Evolutionary conservation across 2,113 vertebrate genomes (phyloP), one percentile per base, ranked within the genome.

Genomic region (Malurus alboscapulatus): DNA sequence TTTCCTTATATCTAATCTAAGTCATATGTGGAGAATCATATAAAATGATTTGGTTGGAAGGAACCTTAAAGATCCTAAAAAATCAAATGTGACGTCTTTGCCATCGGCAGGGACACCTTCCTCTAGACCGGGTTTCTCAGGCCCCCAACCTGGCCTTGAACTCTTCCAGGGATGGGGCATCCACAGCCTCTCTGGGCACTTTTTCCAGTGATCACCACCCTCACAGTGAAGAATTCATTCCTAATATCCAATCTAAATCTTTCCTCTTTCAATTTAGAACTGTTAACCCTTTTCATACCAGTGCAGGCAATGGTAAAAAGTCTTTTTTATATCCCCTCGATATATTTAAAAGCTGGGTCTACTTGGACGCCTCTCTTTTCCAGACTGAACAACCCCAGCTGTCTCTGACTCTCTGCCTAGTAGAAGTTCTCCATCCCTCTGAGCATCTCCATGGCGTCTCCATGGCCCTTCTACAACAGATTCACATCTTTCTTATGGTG

Each of bases 401-500:
- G 10, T 42, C 38, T 17, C 36, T 57, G 16, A 12, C 14, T 22
- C 0, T 12, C 48, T 10, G 16, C 30, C 7, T 0, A 50, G 20
- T 0, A 34, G 27, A 63, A 54, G 1, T n/a, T 6, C 1, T 73
- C 32, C 45, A 57, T 3, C 7, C 2, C 20, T n/a, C 6, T 0
- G 10, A 48, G 1, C 5, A 30, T 44, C 24, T 17, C 1, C 0
- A 0, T 4, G 18, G 7, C 29, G 15, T 7, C 66, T 7, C 22
- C 63, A 48, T 54, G 15, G 16, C 17, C 17, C 4, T 0, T 0
- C 10, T 32, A 12, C 7, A 22, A 9, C 18, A 72, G 7, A 2
- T 45, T 36, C 4, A 3, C 8, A 2, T n/a, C 14, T 7, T 32
- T 69, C 4, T 51, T 38, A 2, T 53, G 32, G 3, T 38, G 12